These are phyloP conservation scores for Leptinotarsa haldemani DNA, from an alignment of 2,888 invertebrate species.

Conservation along the genomic window DNA sequence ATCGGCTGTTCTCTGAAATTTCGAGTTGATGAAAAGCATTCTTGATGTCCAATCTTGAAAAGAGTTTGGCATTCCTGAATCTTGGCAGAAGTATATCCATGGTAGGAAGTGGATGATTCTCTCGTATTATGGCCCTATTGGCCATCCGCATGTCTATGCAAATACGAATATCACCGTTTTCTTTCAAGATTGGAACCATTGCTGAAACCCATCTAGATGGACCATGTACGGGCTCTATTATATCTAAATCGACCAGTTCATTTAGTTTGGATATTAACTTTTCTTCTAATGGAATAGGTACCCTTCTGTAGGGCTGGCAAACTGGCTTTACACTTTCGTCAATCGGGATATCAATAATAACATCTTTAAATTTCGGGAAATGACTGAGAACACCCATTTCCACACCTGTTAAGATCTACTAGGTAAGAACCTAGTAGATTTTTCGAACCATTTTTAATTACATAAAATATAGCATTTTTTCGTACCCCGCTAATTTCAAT, in stretches of 20 bases:
- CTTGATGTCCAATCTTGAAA: too few species aligned
- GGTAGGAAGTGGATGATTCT: too few species aligned
- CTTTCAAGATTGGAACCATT: too few species aligned
- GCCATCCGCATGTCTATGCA: too few species aligned
- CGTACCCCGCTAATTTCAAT: constrained; percentile 32
- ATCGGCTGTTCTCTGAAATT: too few species aligned
- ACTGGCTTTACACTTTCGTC: constrained; percentile 51
- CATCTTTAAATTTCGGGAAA: constrained; percentile 53
- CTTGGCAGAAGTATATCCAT: too few species aligned
- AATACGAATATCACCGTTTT: too few species aligned
- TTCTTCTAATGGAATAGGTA: constrained; percentile 50
- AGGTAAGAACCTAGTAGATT: constrained; percentile 41
- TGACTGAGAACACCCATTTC: constrained; percentile 34
- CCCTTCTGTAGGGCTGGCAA: constrained; percentile 47
- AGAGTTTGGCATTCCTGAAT: too few species aligned
- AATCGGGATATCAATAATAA: constrained; percentile 50
- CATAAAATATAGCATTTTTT: constrained; percentile 36
- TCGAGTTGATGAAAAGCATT: too few species aligned
- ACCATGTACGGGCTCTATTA: constrained; percentile 50
- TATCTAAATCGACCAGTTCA: constrained; percentile 46
- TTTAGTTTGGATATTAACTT: constrained; percentile 51
- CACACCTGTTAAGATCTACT: constrained; percentile 26
- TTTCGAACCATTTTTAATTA: constrained; percentile 39
- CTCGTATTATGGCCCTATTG: too few species aligned
- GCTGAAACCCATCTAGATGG: too few species aligned